These are phyloP conservation scores for Osmoderma eremita DNA, from an alignment of 2,888 invertebrate genomes.

Conservation along the genomic window DNA sequence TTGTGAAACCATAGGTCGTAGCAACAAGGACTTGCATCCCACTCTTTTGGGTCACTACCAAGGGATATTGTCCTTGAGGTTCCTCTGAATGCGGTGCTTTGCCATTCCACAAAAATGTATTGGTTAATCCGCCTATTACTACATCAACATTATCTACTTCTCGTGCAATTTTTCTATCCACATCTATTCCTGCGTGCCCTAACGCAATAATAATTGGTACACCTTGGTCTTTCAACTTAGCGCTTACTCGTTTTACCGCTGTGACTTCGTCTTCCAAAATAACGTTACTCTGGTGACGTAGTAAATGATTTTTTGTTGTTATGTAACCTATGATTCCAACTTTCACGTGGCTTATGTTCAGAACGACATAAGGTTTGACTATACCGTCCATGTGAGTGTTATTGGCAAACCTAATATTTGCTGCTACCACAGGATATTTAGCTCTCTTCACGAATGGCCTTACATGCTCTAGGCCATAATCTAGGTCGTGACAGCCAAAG, in stretches of 20 bases:
- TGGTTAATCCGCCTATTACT: constrained; percentile 91
- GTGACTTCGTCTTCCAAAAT: constrained; percentile 46
- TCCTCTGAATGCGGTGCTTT: constrained; percentile 70
- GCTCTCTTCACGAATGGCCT: constrained; percentile 79
- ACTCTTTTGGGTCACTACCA: background rate
- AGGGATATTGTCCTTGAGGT: constrained; percentile 66
- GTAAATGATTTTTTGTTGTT: constrained; percentile 58
- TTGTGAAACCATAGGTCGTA: constrained; percentile 90
- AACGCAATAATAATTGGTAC: constrained; percentile 86
- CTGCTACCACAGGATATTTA: constrained; percentile 78
- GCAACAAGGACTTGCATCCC: constrained; percentile 72
- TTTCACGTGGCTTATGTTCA: constrained; percentile 71
- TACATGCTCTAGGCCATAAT: constrained; percentile 79
- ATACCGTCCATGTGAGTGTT: constrained; percentile 73
- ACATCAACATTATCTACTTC: constrained; percentile 83
- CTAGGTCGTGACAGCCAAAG: constrained; percentile 94
- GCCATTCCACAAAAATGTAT: constrained; percentile 89
- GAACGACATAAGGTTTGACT: constrained; percentile 67
- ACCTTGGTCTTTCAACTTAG: constrained; percentile 65
- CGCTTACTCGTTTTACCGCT: constrained; percentile 20
- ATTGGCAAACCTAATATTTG: constrained; percentile 72
- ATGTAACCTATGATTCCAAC: constrained; percentile 89
- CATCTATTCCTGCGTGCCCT: constrained; percentile 86
- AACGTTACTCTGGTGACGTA: constrained; percentile 2
- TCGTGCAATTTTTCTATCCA: constrained; percentile 80